phyloP scores from a whole-genome alignment of 2,888 invertebrate species.

The Drosophila fungiperda region DNA sequence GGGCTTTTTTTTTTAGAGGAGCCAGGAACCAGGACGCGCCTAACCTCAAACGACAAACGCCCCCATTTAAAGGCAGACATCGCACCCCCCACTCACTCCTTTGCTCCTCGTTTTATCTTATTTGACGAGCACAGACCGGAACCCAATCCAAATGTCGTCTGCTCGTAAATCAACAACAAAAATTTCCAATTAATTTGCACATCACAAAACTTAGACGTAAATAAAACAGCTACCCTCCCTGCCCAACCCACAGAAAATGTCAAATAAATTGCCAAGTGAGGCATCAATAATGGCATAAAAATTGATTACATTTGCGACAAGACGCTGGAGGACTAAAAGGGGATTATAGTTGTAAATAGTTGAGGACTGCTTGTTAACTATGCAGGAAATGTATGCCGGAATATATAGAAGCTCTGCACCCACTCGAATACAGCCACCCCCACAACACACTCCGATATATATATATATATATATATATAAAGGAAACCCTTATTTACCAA shows the following conservation, averaged over 20 bases:
- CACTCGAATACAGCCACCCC: slow-evolving; percentile 3
- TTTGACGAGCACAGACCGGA: slow-evolving; percentile 44
- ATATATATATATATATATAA: slow-evolving; percentile 26
- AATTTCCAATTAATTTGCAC: slow-evolving; percentile 76
- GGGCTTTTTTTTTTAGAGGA: slow-evolving; percentile 9
- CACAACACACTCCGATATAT: not conserved
- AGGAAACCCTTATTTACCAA: slow-evolving; percentile 15
- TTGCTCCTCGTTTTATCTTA: not conserved
- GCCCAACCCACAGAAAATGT: slow-evolving; percentile 17
- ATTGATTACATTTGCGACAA: slow-evolving; percentile 77
- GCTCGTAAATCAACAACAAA: slow-evolving; percentile 60
- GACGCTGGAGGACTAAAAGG: not conserved
- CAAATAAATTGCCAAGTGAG: slow-evolving; percentile 70
- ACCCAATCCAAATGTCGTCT: slow-evolving; percentile 53
- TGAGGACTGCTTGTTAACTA: slow-evolving; percentile 43
- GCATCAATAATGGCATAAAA: slow-evolving; percentile 82
- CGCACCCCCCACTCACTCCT: slow-evolving; percentile 7
- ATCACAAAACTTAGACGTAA: slow-evolving; percentile 57
- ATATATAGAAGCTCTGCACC: slow-evolving; percentile 6
- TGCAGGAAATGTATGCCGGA: slow-evolving; percentile 61
- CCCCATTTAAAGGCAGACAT: slow-evolving; percentile 63
- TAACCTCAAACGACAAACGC: slow-evolving; percentile 68
- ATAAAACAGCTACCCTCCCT: slow-evolving; percentile 32
- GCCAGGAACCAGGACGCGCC: slow-evolving; percentile 40
- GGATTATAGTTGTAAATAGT: slow-evolving; percentile 58